These are phyloP conservation scores for Cosmia trapezina DNA, from an alignment of 2,888 invertebrate genomes.

Conservation along the genomic window DNA sequence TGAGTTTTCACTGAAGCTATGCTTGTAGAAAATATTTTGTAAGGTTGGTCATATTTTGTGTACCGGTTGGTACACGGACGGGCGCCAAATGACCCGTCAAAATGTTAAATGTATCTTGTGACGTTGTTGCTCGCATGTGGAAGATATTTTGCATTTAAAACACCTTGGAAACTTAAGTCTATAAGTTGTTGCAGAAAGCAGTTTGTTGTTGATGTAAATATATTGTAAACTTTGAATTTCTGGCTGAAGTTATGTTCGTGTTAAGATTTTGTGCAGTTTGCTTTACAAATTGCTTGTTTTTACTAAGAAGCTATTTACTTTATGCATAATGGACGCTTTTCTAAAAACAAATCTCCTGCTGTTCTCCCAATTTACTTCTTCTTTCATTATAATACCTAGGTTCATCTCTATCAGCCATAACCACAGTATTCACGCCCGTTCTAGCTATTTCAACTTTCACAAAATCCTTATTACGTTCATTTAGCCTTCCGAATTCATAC, in stretches of 20 bases:
- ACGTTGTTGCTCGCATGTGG: slow-evolving; percentile 46
- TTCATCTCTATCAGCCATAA: neutral
- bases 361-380: neutral
- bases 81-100: slow-evolving; percentile 84
- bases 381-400: neutral
- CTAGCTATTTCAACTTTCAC: neutral
- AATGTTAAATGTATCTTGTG: slow-evolving; percentile 81
- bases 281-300: slow-evolving; percentile 13
- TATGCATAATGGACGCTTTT: neutral
- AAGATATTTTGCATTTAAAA: slow-evolving; percentile 50
- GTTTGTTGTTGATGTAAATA: slow-evolving; percentile 35
- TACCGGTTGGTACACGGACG: slow-evolving; percentile 71
- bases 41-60: slow-evolving; percentile 71
- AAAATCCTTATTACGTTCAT: neutral
- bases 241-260: slow-evolving; percentile 19
- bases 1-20: slow-evolving; percentile 46
- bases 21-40: slow-evolving; percentile 44
- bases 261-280: slow-evolving; percentile 22
- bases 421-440: neutral
- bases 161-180: slow-evolving; percentile 41
- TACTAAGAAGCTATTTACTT: neutral
- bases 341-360: neutral
- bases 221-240: slow-evolving; percentile 38
- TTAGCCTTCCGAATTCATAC: neutral
- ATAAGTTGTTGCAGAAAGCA: slow-evolving; percentile 33